Percentiles rank a stretch among this genome's conserved stretches.
Conservation (phyloP, 2,888 invertebrate genomes). For the Oxycera nigricornis region DNA sequence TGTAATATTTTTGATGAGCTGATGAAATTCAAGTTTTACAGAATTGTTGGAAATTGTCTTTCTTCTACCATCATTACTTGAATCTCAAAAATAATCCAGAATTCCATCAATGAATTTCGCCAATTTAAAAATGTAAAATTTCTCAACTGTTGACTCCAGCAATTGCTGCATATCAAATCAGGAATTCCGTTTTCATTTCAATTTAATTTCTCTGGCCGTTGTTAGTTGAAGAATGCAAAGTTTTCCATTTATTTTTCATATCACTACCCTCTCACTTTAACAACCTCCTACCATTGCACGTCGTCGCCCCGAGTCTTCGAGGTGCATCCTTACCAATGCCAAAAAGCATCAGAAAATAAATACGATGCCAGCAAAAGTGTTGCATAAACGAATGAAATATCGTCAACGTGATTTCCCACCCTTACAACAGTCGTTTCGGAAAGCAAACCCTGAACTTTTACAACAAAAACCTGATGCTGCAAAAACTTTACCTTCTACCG, state of each 20-base stretch:
- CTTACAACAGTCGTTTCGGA: constrained; percentile 30
- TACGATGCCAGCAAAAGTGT: background rate
- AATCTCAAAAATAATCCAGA: too few species aligned
- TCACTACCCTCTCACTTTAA: background rate
- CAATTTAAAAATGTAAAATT: too few species aligned
- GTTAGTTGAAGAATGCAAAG: constrained; percentile 16
- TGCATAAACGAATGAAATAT: background rate
- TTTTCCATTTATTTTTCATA: constrained; percentile 22
- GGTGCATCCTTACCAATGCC: background rate
- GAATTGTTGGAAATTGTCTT: too few species aligned
- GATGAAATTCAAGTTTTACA: too few species aligned
- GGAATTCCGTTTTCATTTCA: background rate
- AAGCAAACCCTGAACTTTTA: constrained; percentile 30
- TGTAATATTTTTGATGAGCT: too few species aligned
- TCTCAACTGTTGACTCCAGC: background rate
- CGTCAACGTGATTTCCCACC: constrained; percentile 22
- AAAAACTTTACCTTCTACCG: constrained; percentile 1
- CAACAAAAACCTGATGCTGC: constrained; percentile 4
- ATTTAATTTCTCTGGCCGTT: background rate
- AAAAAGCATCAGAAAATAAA: background rate
- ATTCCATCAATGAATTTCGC: too few species aligned
- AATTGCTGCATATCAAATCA: background rate
- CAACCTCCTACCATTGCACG: background rate
- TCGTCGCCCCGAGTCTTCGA: background rate
- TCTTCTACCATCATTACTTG: too few species aligned